Evolutionary conservation across 2,113 vertebrate genomes (phyloP), one percentile per base, ranked within the genome.

Genomic region (Xyliphius kryptos): DNA sequence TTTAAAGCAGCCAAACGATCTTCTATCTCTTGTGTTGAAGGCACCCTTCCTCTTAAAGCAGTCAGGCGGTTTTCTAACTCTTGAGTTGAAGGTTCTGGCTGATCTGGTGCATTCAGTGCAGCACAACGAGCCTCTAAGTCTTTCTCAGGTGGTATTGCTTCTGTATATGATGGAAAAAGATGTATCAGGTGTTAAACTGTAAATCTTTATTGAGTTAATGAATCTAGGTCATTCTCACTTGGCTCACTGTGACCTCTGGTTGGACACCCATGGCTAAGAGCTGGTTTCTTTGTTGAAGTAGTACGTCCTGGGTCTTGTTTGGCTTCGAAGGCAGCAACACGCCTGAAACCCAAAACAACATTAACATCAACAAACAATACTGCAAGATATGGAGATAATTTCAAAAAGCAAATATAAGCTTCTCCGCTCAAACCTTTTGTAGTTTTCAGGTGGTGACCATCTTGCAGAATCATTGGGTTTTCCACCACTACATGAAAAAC

Each of bases 401-500:
- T n/a, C n/a, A n/a, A n/a, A n/a, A n/a, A n/a, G n/a, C n/a, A n/a
- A n/a, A n/a, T n/a, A n/a, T n/a, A n/a, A n/a, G n/a, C n/a, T n/a
- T n/a, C n/a, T n/a, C n/a, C n/a, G n/a, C n/a, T n/a, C 91, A 89
- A 77, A 94, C 91, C 89, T 94, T 78, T 91, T 93, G 73, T 91
- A 93, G 83, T 92, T 94, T 79, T 90, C 89, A 71, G 91, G 91
- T 40, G 91, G 91, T 14, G 91, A 93, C 91, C 91, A 91, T 77
- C 81, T 90, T 61, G 85, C 85, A 58, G 80, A 63, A 74, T 37
- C 81, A 66, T 61, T 74, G 61, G 81, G 65, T 68, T 85, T 70
- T 32, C 50, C 70, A 1, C 88, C 83, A 76, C 95, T 97, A 72
- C 7, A n/a, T n/a, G n/a, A n/a, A n/a, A n/a, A n/a, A 16, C n/a